Percentiles rank a stretch among this genome's conserved stretches.
Conservation (phyloP, 1,140 invertebrate genomes). For the Leucophenga varia region DNA sequence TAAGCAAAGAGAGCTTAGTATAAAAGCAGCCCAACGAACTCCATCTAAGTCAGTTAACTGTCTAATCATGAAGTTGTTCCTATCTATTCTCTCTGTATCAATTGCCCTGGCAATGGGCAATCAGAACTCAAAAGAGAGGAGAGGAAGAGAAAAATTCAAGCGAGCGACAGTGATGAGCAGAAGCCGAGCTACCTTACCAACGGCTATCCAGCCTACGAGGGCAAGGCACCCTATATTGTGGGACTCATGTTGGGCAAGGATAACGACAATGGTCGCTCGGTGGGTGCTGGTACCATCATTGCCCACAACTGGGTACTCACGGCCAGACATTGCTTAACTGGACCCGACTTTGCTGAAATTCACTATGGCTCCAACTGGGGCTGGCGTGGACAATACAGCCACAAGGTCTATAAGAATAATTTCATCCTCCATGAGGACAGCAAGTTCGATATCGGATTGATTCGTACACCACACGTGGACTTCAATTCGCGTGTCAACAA, state of each 20-base stretch:
- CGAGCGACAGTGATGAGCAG: no score
- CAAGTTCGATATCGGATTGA: slow-evolving; percentile 31
- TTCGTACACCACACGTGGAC: slow-evolving; percentile 26
- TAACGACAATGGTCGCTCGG: slow-evolving; percentile 13
- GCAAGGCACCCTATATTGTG: slow-evolving; percentile 59
- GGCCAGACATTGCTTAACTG: no score
- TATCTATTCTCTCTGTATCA: no score
- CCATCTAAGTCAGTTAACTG: no score
- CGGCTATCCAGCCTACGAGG: slow-evolving; percentile 31
- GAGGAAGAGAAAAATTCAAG: no score
- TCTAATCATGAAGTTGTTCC: no score
- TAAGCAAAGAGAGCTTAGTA: no score
- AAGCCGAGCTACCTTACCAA: no score
- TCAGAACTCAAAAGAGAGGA: no score
- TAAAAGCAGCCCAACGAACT: no score
- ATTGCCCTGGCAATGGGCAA: no score
- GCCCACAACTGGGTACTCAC: slow-evolving; percentile 53
- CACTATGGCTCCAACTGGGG: slow-evolving; percentile 28
- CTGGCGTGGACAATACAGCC: slow-evolving; percentile 12
- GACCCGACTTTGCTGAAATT: no score
- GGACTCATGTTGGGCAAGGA: slow-evolving; percentile 54
- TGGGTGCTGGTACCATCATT: slow-evolving; percentile 59
- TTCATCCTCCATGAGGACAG: slow-evolving; percentile 29
- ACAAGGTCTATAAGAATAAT: slow-evolving; percentile 22
- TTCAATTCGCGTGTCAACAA: slow-evolving; percentile 20